These are phyloP conservation scores for Cisticola juncidis DNA, from an alignment of 2,113 vertebrate species.

Conservation along the genomic window DNA sequence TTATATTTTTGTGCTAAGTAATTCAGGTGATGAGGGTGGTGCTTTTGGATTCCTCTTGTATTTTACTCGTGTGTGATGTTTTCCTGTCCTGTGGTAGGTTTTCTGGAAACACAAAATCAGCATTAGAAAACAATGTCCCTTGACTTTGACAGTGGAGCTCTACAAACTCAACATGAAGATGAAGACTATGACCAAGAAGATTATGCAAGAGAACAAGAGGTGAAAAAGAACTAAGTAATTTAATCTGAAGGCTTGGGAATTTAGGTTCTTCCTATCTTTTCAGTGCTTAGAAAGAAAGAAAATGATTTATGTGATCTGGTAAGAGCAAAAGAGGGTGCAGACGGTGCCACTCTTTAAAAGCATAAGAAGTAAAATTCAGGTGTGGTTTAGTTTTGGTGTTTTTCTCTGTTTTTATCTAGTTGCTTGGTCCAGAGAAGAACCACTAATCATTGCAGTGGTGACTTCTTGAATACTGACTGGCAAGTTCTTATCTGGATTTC, in stretches of 20 bases:
- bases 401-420: neutral
- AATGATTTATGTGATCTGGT: neutral
- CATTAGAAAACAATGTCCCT: slow-evolving; percentile 74
- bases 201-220: slow-evolving; percentile 82
- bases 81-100: neutral
- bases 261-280: neutral
- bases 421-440: neutral
- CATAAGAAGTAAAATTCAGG: slow-evolving; percentile 17
- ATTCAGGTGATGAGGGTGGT: neutral
- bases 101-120: neutral
- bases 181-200: slow-evolving; percentile 80
- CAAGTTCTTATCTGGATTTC: neutral
- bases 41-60: neutral
- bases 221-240: neutral
- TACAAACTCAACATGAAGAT: slow-evolving; percentile 78
- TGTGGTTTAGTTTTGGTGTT: neutral
- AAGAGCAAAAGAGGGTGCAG: neutral
- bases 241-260: neutral
- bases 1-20: accelerated
- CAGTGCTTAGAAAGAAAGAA: neutral
- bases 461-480: neutral
- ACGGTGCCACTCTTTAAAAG: neutral
- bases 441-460: neutral
- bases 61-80: neutral
- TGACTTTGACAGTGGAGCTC: slow-evolving; percentile 76